These are phyloP conservation scores for Cheirogaleus medius DNA, from an alignment of 2,113 vertebrate genomes.

Conservation along the genomic window DNA sequence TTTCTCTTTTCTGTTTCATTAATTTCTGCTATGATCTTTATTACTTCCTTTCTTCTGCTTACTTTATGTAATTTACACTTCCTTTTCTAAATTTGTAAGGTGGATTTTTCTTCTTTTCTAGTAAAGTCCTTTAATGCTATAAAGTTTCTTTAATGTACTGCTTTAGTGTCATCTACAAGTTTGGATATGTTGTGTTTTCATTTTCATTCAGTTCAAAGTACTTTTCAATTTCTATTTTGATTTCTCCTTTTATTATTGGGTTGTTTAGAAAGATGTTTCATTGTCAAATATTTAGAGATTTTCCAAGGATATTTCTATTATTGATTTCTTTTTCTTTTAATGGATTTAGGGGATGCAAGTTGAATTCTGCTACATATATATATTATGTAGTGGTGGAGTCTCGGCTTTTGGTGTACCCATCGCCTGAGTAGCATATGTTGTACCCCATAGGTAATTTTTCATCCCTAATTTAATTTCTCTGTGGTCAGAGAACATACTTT, in stretches of 20 bases:
- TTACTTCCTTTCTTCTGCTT: not conserved
- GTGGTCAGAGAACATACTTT: too few species aligned
- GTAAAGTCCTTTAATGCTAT: not conserved
- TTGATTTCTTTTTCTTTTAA: not conserved
- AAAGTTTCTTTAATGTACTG: not conserved
- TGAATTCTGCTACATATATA: too few species aligned
- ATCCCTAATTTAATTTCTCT: too few species aligned
- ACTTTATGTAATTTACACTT: not conserved
- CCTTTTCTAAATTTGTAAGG: not conserved
- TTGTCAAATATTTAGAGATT: not conserved
- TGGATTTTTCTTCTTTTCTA: not conserved
- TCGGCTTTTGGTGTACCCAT: too few species aligned
- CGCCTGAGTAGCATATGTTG: too few species aligned
- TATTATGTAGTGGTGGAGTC: too few species aligned
- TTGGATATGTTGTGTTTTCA: not conserved
- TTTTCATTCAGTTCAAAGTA: conserved; percentile 19
- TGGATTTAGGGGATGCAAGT: too few species aligned
- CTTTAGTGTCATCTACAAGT: not conserved
- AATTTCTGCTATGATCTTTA: not conserved
- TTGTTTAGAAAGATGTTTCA: not conserved
- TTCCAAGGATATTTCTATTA: not conserved
- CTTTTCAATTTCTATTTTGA: not conserved
- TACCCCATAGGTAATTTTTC: too few species aligned
- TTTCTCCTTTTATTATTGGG: not conserved
- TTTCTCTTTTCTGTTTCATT: not conserved